Evolutionary conservation across 2,888 invertebrate genomes (phyloP).

Genomic region (Celastrina argiolus): DNA sequence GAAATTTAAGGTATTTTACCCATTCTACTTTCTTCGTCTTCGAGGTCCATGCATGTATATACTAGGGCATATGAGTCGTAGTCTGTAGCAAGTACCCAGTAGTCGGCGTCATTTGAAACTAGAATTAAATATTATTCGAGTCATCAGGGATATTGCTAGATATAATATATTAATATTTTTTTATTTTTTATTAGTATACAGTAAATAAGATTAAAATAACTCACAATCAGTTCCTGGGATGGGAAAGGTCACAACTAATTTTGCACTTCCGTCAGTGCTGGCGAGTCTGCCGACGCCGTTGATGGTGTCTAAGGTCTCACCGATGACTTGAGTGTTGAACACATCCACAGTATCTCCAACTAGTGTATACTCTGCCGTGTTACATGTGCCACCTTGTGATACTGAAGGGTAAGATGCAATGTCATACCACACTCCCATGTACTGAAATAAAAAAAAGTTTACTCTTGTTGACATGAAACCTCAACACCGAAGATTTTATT

Average conservation of each 20-base stretch:
- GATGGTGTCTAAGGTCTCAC: slow-evolving; percentile 45
- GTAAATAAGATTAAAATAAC: slow-evolving; percentile 21
- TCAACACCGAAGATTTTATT: background rate
- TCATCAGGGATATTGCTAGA: too few relatives aligned
- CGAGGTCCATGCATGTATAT: slow-evolving; percentile 76
- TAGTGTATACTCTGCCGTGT: slow-evolving; percentile 46
- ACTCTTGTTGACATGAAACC: too few relatives aligned
- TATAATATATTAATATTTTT: too few relatives aligned
- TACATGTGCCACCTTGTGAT: slow-evolving; percentile 52
- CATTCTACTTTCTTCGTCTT: slow-evolving; percentile 40
- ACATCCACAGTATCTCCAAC: slow-evolving; percentile 36
- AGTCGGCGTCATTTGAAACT: slow-evolving; percentile 48
- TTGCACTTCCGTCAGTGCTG: slow-evolving; percentile 76
- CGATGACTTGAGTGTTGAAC: slow-evolving; percentile 46
- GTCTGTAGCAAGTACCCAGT: slow-evolving; percentile 82
- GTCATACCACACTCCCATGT: slow-evolving; percentile 51
- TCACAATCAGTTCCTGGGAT: slow-evolving; percentile 58
- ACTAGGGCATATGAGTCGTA: slow-evolving; percentile 79
- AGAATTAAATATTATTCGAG: slow-evolving; percentile 29
- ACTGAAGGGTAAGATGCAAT: slow-evolving; percentile 47
- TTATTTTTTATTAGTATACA: background rate
- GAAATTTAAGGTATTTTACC: slow-evolving; percentile 39
- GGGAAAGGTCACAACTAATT: slow-evolving; percentile 80
- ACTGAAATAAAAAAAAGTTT: slow-evolving; percentile 38
- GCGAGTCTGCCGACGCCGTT: slow-evolving; percentile 47